Base-by-base conservation (phyloP, 1,140 invertebrate genomes). In the Aphidius gifuensis region DNA sequence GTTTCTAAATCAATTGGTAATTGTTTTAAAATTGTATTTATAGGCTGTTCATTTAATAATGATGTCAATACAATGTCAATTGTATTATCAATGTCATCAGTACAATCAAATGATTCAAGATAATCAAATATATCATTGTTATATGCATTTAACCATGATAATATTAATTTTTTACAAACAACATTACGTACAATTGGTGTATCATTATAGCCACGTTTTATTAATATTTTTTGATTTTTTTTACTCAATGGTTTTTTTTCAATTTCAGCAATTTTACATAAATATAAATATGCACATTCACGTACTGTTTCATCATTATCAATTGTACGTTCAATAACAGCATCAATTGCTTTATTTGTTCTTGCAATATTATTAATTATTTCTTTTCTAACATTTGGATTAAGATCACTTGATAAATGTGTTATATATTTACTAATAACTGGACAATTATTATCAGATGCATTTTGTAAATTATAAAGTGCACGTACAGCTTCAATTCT, bases 391-490 rank as follows among this genome's bases (percentile, higher is more conserved):
- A 83, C 81, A 58, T 87, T 87, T 60, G 85, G 77, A 69, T 86
- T 90, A 2, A 90, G 88, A 79, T 95, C 93, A 68, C 84, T 85
- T 23, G 83, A 81, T 71, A 94, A 81, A 64, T 93, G 88, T 72
- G 87, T 92, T 16, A 89, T 74, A 71, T 90, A 94, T 1, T 90
- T 87, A 73, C 87, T 85, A 5, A 92, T 89, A 0, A 95, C 87
- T 9, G 86, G 86, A 79, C 93, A 94, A 54, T 88, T 81, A 11
- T 86, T 83, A 70, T 92, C 86, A 38, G 82, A 80, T 0, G 92
- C 92, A 68, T 92, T 88, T 77, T 95, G 93, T 5, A 95, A 80
- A 45, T 92, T 82, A 32, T 88, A 85, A 16, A 95, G 79, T n/a
- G 92, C 92, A 42, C 87, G 71, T 1, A 93, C 87, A 11, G 92